Conservation (phyloP, 2,888 invertebrate species). For the Apomyelois bistriatella region DNA sequence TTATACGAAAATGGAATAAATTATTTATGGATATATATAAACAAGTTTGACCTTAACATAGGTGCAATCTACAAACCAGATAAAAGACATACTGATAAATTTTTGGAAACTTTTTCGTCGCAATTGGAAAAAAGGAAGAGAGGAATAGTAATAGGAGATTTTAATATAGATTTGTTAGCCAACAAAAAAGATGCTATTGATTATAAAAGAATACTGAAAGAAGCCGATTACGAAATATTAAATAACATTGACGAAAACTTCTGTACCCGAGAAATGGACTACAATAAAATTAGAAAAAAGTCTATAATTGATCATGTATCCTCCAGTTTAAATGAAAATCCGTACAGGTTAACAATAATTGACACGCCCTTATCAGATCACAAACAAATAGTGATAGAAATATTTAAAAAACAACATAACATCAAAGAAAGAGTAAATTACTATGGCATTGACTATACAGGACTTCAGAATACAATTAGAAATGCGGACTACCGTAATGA, state of each 20-base stretch:
- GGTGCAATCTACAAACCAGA: conserved; percentile 23
- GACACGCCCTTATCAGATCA: not conserved
- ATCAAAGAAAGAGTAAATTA: not conserved
- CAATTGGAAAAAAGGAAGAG: not conserved
- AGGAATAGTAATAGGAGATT: not conserved
- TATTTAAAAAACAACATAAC: not conserved
- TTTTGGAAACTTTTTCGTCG: not conserved
- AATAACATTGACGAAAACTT: too few species aligned
- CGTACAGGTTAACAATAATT: conserved; percentile 1
- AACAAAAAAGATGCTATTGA: conserved; percentile 5
- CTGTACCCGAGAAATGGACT: not conserved
- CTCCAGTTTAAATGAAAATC: not conserved
- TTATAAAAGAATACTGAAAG: not conserved
- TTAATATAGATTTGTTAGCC: not conserved
- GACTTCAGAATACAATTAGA: not conserved
- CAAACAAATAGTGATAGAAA: not conserved
- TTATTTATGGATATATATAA: conserved; percentile 17
- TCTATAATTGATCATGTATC: conserved; percentile 1
- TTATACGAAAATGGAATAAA: not conserved
- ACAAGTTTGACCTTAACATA: conserved; percentile 20
- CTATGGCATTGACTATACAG: not conserved
- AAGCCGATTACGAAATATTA: not conserved
- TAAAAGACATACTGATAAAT: conserved; percentile 1
- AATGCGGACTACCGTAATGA: not conserved
- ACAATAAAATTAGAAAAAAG: not conserved